Evolutionary conservation across 2,888 invertebrate species (phyloP).

Genomic region (Hirtodrosophila trivittata): DNA sequence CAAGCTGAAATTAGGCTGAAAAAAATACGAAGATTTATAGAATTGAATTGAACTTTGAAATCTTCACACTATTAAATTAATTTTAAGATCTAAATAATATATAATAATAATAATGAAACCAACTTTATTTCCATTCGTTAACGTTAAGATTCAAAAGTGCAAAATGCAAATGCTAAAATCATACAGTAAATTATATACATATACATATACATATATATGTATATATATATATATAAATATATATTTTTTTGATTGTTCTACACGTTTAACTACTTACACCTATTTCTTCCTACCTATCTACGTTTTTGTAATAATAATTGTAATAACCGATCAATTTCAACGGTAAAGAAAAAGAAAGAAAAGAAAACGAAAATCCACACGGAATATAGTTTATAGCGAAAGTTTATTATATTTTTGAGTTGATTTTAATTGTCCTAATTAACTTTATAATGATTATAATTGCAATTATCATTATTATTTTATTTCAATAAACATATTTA

Average conservation of each 20-base stretch:
- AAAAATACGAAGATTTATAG: conserved; percentile 19
- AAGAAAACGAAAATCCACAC: conserved; percentile 28
- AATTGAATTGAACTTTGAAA: conserved; percentile 41
- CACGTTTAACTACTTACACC: conserved; percentile 8
- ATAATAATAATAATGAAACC: neutral
- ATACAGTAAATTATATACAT: too few species aligned
- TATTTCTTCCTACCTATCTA: neutral
- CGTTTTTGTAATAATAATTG: conserved; percentile 12
- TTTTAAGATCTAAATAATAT: conserved; percentile 41
- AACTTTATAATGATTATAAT: conserved; percentile 22
- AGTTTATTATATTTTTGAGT: conserved; percentile 25
- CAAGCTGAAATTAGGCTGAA: conserved; percentile 34
- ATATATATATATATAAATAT: neutral
- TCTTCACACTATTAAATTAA: conserved; percentile 44
- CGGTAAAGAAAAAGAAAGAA: too few species aligned
- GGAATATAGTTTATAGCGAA: conserved; percentile 52
- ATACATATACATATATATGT: conserved; percentile 14
- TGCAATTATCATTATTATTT: conserved; percentile 45
- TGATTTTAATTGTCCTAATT: conserved; percentile 31
- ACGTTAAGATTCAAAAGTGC: conserved; percentile 25
- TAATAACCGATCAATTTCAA: conserved; percentile 17
- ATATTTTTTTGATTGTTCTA: conserved; percentile 5
- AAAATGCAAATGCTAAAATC: conserved; percentile 1
- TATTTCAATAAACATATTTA: conserved; percentile 71
- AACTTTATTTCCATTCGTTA: conserved; percentile 15